Percentiles rank a stretch among this genome's conserved stretches.
Evolutionary conservation across 2,797 vertebrate species (phyloP).

Genomic region (Pteropus rufus): DNA sequence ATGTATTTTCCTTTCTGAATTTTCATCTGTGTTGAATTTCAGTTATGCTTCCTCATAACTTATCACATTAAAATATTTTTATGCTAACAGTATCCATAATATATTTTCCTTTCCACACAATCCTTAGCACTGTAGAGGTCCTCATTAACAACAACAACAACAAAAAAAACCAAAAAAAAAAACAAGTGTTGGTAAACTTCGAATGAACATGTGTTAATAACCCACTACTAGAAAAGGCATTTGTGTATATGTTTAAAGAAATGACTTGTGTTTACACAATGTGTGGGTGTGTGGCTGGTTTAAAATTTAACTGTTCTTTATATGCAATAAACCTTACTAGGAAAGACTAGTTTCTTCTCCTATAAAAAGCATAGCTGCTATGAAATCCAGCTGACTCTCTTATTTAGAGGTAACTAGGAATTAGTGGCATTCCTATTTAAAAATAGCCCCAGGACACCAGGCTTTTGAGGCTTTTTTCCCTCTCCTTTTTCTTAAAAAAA

Average conservation of each 20-base stretch:
- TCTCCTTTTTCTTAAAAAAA: not conserved
- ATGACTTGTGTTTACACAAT: slow-evolving; percentile 26
- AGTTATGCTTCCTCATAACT: slow-evolving; percentile 69
- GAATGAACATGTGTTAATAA: slow-evolving; percentile 12
- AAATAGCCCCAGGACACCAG: slow-evolving; percentile 9
- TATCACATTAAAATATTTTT: slow-evolving; percentile 64
- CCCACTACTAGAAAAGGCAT: slow-evolving; percentile 40
- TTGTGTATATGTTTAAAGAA: slow-evolving; percentile 57
- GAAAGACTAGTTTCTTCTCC: slow-evolving; percentile 25
- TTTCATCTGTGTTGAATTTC: slow-evolving; percentile 64
- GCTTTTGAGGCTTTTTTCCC: not conserved
- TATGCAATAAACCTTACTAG: slow-evolving; percentile 10
- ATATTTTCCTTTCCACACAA: slow-evolving; percentile 31
- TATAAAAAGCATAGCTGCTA: slow-evolving; percentile 54
- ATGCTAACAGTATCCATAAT: slow-evolving; percentile 45
- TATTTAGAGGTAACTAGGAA: slow-evolving; percentile 42
- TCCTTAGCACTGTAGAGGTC: slow-evolving; percentile 32
- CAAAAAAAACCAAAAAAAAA: not conserved
- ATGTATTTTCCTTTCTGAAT: slow-evolving; percentile 61
- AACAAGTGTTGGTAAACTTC: slow-evolving; percentile 35
- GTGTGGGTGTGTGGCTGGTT: slow-evolving; percentile 51
- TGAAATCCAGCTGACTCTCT: slow-evolving; percentile 52
- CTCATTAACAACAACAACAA: not conserved
- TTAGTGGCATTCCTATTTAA: slow-evolving; percentile 24
- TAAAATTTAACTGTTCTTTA: slow-evolving; percentile 54